Base-by-base conservation (phyloP, 2,888 invertebrate species). In the Pollenia labialis region DNA sequence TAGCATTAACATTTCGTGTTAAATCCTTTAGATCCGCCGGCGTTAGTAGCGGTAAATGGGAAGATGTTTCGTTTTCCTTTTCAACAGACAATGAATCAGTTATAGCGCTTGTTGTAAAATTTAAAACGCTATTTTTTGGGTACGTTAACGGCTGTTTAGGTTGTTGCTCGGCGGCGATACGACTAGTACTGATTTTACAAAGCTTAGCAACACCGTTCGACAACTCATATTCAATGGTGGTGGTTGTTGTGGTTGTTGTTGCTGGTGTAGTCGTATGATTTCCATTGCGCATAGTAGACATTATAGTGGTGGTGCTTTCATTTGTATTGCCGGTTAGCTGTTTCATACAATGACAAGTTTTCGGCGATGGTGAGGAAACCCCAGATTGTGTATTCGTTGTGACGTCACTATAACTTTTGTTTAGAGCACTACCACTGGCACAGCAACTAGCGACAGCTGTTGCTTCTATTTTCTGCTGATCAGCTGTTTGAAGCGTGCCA, bases 181-280 rank as follows among this genome's bases (percentile, higher is more conserved):
- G 91, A 90, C 90, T 90, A 85, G 92, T 91, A 92, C 92, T 92
- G 90, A 93, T 90, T 92, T 92, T 90, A 90, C 92, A 90, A 89
- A 92, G 89, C 88, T 90, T 90, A 85, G 89, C 90, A 89, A 90
- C 85, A 83, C 90, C 90, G 90, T 92, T 92, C 90, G 92, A 91
- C 90, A 93, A 91, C 90, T 92, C 91, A 91, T 91, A 92, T 91
- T 92, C 92, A 89, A 93, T 91, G 87, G 92, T 89, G 81, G 90
- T 92, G 88, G 92, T 92, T 81, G 89, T 92, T 84, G 91, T 91
- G 88, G 90, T 92, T 85, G 91, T 91, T 88, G 90, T 90, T 88
- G 91, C 89, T 81, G 54, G 16, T 88, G 91, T 91, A 90, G 91
- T 92, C 92, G 92, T 92, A 91, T 92, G 92, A 92, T 91, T 91